Conservation (phyloP, 2,113 vertebrate genomes). For the Ramphastos sulfuratus region DNA sequence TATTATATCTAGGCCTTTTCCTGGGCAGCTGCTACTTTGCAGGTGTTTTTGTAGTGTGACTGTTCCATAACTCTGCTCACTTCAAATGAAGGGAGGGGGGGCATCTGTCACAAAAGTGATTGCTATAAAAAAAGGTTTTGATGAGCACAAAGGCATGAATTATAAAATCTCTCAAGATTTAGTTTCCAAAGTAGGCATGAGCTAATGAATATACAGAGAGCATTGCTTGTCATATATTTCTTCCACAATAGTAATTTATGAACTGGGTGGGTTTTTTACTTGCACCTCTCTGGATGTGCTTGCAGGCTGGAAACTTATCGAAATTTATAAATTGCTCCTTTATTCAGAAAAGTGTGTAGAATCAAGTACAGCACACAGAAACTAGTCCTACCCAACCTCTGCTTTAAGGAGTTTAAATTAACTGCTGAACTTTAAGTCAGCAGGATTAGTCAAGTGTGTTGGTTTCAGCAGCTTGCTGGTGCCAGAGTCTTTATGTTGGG, state of each 20-base stretch:
- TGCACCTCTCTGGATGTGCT: background rate
- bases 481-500: background rate
- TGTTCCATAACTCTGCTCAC: conserved; percentile 40
- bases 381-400: background rate
- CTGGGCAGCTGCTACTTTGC: conserved; percentile 44
- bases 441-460: conserved; percentile 2
- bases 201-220: conserved; percentile 58
- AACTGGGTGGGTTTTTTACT: background rate
- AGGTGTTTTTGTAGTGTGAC: conserved; percentile 25
- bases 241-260: conserved; percentile 59
- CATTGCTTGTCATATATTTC: conserved; percentile 25
- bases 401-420: conserved; percentile 10
- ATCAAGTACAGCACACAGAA: background rate
- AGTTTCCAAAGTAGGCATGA: conserved; percentile 50
- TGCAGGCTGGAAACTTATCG: background rate
- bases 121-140: conserved; percentile 64
- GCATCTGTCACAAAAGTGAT: conserved; percentile 55
- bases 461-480: background rate
- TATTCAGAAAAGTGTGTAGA: conserved; percentile 4
- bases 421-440: background rate
- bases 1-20: conserved; percentile 62
- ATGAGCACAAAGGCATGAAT: conserved; percentile 62
- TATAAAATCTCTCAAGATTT: conserved; percentile 59
- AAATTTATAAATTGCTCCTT: conserved; percentile 36
- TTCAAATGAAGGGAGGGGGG: conserved; percentile 7